Conservation (phyloP, 2,888 invertebrate genomes). For the Oscheius sp. region DNA sequence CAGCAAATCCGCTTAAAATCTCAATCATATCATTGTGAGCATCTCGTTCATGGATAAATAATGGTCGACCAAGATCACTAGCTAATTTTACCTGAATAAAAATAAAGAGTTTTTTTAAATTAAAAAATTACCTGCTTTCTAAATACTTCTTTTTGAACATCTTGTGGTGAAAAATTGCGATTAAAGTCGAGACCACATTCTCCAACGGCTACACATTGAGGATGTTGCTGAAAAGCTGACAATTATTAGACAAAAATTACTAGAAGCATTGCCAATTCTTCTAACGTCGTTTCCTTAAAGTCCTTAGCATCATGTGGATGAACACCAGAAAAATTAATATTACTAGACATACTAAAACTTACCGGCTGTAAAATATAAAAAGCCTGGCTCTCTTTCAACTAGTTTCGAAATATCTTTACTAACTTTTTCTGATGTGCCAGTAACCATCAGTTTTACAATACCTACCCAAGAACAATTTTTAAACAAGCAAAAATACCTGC, state of each 20-base stretch:
- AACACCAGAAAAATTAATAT: constrained; percentile 48
- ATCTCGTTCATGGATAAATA: constrained; percentile 90
- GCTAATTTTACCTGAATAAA: constrained; percentile 81
- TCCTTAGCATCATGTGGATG: constrained; percentile 69
- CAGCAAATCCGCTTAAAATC: constrained; percentile 74
- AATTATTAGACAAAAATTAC: constrained; percentile 1
- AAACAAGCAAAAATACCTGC: constrained; percentile 57
- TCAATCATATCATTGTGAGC: constrained; percentile 86
- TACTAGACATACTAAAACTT: background rate
- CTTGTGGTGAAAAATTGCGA: constrained; percentile 89
- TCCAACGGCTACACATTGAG: constrained; percentile 90
- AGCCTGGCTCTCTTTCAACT: constrained; percentile 55
- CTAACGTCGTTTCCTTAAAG: constrained; percentile 45
- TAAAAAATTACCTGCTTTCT: constrained; percentile 76
- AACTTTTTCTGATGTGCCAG: constrained; percentile 60
- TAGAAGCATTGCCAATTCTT: constrained; percentile 27
- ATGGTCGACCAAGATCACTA: constrained; percentile 84
- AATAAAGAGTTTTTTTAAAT: constrained; percentile 34
- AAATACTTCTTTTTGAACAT: constrained; percentile 85
- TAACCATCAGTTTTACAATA: constrained; percentile 64
- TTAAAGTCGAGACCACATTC: constrained; percentile 94
- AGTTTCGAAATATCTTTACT: constrained; percentile 53
- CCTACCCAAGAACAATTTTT: constrained; percentile 38
- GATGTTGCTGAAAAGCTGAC: constrained; percentile 74
- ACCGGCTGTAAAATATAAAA: constrained; percentile 68